phyloP scores from a whole-genome alignment of 2,113 vertebrate species.

The Etheostoma cragini region DNA sequence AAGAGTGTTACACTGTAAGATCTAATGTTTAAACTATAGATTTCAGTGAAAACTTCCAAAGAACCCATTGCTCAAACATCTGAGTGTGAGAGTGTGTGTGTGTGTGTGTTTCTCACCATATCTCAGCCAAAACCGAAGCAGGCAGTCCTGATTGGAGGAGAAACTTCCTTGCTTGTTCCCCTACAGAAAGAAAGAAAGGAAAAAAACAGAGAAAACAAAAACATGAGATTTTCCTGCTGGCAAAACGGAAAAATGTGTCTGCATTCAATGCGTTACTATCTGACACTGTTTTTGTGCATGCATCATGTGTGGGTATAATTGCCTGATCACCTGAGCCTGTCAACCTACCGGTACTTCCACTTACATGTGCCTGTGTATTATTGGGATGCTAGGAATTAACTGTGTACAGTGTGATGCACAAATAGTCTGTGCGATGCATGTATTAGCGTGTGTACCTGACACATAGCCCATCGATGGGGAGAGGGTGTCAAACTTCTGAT shows the following conservation, averaged over 20 bases:
- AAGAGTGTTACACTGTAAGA: neutral
- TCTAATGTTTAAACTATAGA: neutral
- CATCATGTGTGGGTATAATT: neutral
- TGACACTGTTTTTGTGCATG: neutral
- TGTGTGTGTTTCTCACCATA: slow-evolving; percentile 87
- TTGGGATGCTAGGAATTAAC: neutral
- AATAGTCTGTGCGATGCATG: neutral
- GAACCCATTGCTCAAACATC: neutral
- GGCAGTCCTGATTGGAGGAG: slow-evolving; percentile 95
- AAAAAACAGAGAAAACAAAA: neutral
- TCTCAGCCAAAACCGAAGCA: slow-evolving; percentile 91
- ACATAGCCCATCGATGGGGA: slow-evolving; percentile 89
- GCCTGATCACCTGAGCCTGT: neutral
- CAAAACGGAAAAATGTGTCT: neutral
- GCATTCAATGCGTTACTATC: neutral
- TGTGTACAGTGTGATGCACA: neutral
- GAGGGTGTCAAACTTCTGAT: slow-evolving; percentile 93
- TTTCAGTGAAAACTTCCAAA: neutral
- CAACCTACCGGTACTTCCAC: neutral
- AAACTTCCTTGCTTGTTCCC: slow-evolving; percentile 93
- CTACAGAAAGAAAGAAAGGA: slow-evolving; percentile 72
- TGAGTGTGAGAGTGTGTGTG: neutral
- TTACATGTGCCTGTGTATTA: neutral
- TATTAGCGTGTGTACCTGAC: slow-evolving; percentile 85
- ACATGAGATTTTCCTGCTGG: neutral